Evolutionary conservation across 2,888 invertebrate genomes (phyloP).

Genomic region (Sphinx pinastri): DNA sequence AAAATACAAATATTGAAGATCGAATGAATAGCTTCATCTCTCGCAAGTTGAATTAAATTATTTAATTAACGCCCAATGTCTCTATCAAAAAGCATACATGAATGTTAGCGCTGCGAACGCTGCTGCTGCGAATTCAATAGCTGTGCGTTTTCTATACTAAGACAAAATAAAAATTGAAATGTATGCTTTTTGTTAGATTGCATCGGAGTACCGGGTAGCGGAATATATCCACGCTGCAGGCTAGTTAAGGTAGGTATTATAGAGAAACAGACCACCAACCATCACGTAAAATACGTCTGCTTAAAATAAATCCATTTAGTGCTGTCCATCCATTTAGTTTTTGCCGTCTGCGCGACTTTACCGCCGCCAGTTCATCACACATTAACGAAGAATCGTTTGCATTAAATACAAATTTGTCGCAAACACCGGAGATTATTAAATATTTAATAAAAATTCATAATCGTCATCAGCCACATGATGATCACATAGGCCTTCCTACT

Average conservation of each 20-base stretch:
- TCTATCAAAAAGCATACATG: slow-evolving; percentile 70
- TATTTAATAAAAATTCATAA: too few species aligned
- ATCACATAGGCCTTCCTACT: too few species aligned
- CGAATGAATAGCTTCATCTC: slow-evolving; percentile 4
- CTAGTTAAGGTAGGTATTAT: slow-evolving; percentile 44
- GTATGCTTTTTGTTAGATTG: slow-evolving; percentile 76
- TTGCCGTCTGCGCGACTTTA: background rate
- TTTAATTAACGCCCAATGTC: slow-evolving; percentile 33
- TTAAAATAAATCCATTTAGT: background rate
- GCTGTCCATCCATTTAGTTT: background rate
- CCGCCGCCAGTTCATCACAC: background rate
- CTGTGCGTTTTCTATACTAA: slow-evolving; percentile 61
- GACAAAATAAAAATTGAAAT: slow-evolving; percentile 55
- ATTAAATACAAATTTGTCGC: background rate
- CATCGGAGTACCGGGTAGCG: slow-evolving; percentile 42
- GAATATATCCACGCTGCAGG: slow-evolving; percentile 25
- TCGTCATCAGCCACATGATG: too few species aligned
- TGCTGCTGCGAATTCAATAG: slow-evolving; percentile 71
- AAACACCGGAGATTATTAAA: background rate
- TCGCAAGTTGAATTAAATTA: slow-evolving; percentile 1
- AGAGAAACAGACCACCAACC: background rate
- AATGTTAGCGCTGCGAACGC: slow-evolving; percentile 56
- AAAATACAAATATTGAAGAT: background rate
- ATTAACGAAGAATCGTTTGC: background rate
- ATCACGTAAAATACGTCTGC: background rate